Conservation (phyloP, 2,888 invertebrate species). For the Stramonita haemastoma region DNA sequence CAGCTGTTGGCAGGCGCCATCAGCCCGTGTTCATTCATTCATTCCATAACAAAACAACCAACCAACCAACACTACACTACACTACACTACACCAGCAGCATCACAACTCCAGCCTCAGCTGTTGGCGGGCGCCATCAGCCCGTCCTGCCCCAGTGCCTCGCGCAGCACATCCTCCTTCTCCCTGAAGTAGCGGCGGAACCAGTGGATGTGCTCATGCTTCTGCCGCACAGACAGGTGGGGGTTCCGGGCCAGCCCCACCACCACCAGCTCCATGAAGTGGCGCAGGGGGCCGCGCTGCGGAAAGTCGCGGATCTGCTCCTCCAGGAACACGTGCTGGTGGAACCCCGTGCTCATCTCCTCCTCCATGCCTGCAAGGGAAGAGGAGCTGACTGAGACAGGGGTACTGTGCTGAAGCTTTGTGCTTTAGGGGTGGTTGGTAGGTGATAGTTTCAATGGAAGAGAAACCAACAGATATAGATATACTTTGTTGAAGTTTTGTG, state of each 20-base stretch:
- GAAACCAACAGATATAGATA: too few relatives aligned
- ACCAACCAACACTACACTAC: too few relatives aligned
- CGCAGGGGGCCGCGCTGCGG: conserved; percentile 92
- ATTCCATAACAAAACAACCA: too few relatives aligned
- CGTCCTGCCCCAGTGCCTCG: conserved; percentile 74
- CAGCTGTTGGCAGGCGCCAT: conserved; percentile 24
- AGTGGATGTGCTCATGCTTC: conserved; percentile 91
- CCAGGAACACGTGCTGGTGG: conserved; percentile 95
- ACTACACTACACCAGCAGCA: too few relatives aligned
- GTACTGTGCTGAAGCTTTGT: too few relatives aligned
- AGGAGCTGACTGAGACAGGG: too few relatives aligned
- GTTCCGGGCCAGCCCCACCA: conserved; percentile 95
- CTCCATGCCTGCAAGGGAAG: conserved; percentile 74
- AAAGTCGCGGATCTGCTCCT: conserved; percentile 89
- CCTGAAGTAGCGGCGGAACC: conserved; percentile 94
- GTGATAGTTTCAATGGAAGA: too few relatives aligned
- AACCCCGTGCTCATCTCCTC: conserved; percentile 85
- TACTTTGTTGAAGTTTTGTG: too few relatives aligned
- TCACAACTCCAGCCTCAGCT: too few relatives aligned
- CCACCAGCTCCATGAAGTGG: conserved; percentile 98
- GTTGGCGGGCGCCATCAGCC: conserved; percentile 34
- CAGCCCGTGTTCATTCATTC: too few relatives aligned
- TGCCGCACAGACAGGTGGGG: conserved; percentile 91
- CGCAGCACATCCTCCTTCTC: conserved; percentile 82
- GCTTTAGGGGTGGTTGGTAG: too few relatives aligned